Conservation (phyloP, 2,113 vertebrate genomes). For the Macroglossus sobrinus region DNA sequence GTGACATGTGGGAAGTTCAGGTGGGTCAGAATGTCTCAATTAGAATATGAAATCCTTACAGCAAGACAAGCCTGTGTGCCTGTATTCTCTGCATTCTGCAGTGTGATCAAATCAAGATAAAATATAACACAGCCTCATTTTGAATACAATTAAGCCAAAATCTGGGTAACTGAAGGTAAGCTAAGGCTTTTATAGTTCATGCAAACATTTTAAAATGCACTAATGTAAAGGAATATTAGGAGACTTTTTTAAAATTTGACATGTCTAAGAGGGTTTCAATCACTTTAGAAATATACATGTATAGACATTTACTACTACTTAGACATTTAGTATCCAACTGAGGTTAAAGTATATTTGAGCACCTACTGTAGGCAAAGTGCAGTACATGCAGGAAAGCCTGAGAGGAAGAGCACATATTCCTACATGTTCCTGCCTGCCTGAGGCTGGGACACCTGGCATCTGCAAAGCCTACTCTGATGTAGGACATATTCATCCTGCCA, state of each 20-base stretch:
- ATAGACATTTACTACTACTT: neutral
- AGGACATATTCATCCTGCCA: neutral
- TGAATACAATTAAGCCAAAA: slow-evolving; percentile 15
- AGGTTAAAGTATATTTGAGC: neutral
- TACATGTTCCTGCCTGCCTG: neutral
- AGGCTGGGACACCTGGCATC: neutral
- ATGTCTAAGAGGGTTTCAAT: neutral
- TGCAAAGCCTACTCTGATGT: neutral
- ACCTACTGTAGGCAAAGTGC: neutral
- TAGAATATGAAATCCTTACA: neutral
- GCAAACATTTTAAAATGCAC: neutral
- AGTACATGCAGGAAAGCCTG: neutral
- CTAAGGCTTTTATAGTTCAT: neutral
- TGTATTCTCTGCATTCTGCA: neutral
- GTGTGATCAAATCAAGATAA: neutral
- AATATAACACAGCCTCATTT: neutral
- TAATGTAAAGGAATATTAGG: neutral
- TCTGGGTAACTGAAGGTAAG: neutral
- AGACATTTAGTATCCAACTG: neutral
- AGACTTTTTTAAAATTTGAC: neutral
- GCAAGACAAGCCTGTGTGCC: neutral
- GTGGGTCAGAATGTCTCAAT: neutral
- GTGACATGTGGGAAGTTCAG: neutral
- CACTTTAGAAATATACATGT: neutral
- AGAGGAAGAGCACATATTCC: neutral